phyloP scores from a whole-genome alignment of 2,888 invertebrate species.

The Rosalia funebris region DNA sequence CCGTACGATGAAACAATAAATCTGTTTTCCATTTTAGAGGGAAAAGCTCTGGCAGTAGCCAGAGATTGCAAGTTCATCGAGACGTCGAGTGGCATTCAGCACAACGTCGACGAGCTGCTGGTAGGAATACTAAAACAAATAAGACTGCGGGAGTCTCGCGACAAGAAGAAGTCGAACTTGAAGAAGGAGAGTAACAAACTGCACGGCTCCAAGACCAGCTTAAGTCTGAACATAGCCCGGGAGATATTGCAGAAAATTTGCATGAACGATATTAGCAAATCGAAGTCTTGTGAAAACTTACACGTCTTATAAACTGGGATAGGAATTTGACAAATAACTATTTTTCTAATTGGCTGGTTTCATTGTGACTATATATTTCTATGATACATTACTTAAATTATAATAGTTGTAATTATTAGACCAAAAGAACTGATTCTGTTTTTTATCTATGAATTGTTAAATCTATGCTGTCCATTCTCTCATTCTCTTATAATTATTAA shows the following conservation, averaged over 20 bases:
- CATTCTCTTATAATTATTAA: too few species aligned
- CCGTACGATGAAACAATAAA: too few species aligned
- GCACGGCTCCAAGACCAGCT: slow-evolving; percentile 82
- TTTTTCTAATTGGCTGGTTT: slow-evolving; percentile 14
- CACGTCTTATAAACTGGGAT: slow-evolving; percentile 74
- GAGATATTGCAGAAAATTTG: slow-evolving; percentile 87
- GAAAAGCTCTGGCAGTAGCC: slow-evolving; percentile 87
- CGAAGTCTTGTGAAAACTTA: slow-evolving; percentile 87
- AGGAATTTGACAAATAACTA: slow-evolving; percentile 12
- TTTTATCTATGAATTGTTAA: too few species aligned
- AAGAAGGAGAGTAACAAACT: slow-evolving; percentile 67
- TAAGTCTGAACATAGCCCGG: slow-evolving; percentile 82
- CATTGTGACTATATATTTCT: neutral
- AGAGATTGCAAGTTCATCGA: slow-evolving; percentile 95
- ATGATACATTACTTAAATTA: neutral
- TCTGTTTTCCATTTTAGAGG: too few species aligned
- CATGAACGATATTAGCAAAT: slow-evolving; percentile 84
- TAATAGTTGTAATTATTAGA: too few species aligned
- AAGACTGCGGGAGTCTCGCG: slow-evolving; percentile 78
- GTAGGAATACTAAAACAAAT: slow-evolving; percentile 94
- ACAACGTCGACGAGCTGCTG: slow-evolving; percentile 94
- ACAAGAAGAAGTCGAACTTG: slow-evolving; percentile 66
- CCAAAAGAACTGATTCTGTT: too few species aligned
- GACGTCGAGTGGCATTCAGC: slow-evolving; percentile 94
- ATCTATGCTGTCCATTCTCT: too few species aligned